Evolutionary conservation across 2,888 invertebrate genomes (phyloP).

Genomic region (Apodemia mormo): DNA sequence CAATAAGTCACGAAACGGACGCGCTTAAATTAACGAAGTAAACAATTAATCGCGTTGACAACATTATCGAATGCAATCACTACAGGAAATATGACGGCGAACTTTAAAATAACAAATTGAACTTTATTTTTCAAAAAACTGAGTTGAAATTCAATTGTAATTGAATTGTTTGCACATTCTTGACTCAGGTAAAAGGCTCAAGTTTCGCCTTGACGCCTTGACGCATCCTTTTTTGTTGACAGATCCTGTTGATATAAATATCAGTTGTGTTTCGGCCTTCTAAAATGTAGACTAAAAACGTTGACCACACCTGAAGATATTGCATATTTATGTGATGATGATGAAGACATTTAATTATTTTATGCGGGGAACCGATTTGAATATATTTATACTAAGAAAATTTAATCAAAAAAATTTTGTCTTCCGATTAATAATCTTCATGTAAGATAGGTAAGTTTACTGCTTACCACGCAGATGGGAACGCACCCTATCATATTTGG

Average conservation of each 20-base stretch:
- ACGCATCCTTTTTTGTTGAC: conserved; percentile 21
- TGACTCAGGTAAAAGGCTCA: conserved; percentile 27
- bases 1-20: conserved; percentile 17
- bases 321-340: conserved; percentile 6
- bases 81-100: conserved; percentile 5
- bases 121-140: conserved; percentile 13
- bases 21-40: conserved; percentile 28
- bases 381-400: background rate
- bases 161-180: conserved; percentile 27
- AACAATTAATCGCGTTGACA: conserved; percentile 30
- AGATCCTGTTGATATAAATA: conserved; percentile 18
- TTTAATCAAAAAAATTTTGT: no score
- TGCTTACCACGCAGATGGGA: no score
- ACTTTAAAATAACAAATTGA: conserved; percentile 3
- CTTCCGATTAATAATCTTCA: no score
- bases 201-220: conserved; percentile 23
- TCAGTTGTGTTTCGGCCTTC: conserved; percentile 1
- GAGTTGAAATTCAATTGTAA: background rate
- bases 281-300: conserved; percentile 8
- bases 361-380: background rate
- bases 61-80: conserved; percentile 27
- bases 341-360: background rate
- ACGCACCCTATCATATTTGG: no score
- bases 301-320: conserved; percentile 11
- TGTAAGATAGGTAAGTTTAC: no score